Base-by-base conservation (phyloP, 2,113 vertebrate species). In the Notarius lentiginosus region DNA sequence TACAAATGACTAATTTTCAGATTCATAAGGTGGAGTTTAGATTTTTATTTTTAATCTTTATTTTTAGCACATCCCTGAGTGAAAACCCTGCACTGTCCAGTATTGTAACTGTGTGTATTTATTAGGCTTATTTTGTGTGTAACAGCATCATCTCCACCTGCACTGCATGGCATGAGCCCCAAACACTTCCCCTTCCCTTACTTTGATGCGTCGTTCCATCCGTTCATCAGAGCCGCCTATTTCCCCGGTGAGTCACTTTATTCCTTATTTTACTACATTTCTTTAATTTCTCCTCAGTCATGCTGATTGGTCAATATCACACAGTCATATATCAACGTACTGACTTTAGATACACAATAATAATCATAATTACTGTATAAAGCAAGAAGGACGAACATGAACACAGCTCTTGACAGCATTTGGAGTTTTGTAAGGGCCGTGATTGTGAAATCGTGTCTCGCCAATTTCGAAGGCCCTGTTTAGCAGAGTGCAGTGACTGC, bases 141-240 rank as follows among this genome's bases (percentile, higher is more conserved):
- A 61, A 87, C 90, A 96, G 96, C 95, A 91, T 92, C 95, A 0
- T 94, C 96, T 41, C 92, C 95, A 0, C 90, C 95, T 14, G 47
- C 96, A 89, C 94, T 96, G 9, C 96, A 96, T 87, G 95, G 88
- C 55, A 83, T 96, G 61, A 95, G 96, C 89, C 93, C 96, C 53
- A 99, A 99, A 94, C 94, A 95, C 17, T 96, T 99, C 89, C 94
- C 96, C 58, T 94, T 98, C n/a, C 97, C 97, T 0, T 97, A 98
- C 91, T 97, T 99, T 53, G 97, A 99, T 77, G 96, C 95, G 49
- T 96, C 95, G 63, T 96, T 99, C 87, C 97, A 97, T 89, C 98
- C 97, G 15, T 97, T 99, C 90, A 93, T 98, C 94, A 94, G 97
- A 91, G 96, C 97, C 0, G 97, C 98, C 0, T 99, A 96, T 89